Evolutionary conservation across 2,797 vertebrate genomes (phyloP), one percentile per base, ranked within the genome.

Genomic region (Brotula barbata): DNA sequence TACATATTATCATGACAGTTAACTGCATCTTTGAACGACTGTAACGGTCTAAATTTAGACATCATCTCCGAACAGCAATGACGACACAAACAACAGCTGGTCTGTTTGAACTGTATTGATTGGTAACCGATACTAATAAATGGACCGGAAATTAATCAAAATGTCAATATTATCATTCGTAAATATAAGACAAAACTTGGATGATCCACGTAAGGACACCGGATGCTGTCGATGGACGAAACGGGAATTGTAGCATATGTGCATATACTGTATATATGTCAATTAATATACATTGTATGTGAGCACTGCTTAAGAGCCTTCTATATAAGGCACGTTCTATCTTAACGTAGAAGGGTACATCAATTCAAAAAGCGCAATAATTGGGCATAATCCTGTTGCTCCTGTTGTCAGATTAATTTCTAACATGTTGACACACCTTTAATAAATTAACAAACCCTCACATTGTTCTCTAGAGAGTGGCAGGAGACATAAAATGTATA

Each of bases 1-100:
- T 67, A 81, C 60, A 78, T 74, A 52, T 80, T 73, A 68, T 70
- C 31, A 63, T 48, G 64, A 76, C 64, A 73, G 66, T 71, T 59
- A 66, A 58, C 13, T 23, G 55, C 51, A 50, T 68, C 61, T 58
- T 52, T 50, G 15, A 71, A 64, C 14, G 17, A 71, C 65, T 55
- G 50, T 21, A 16, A 44, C 41, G n/a, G 17, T 62, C 73, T 52
- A 25, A 61, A 62, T 59, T 58, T 62, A 58, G 68, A 81, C 17
- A 0, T 37, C 54, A 43, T 69, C 42, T 68, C 64, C 54, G 64
- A 65, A 68, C 53, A 50, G 49, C 34, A 9, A 45, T 56, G 62
- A 54, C 16, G 56, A 51, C 11, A 58, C 45, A 31, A 58, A 49
- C 44, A 34, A n/a, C 50, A 61, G 60, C 31, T 64, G 21, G 20